Base-by-base conservation (phyloP, 2,797 vertebrate genomes). In the Notolepis coatsorum region DNA sequence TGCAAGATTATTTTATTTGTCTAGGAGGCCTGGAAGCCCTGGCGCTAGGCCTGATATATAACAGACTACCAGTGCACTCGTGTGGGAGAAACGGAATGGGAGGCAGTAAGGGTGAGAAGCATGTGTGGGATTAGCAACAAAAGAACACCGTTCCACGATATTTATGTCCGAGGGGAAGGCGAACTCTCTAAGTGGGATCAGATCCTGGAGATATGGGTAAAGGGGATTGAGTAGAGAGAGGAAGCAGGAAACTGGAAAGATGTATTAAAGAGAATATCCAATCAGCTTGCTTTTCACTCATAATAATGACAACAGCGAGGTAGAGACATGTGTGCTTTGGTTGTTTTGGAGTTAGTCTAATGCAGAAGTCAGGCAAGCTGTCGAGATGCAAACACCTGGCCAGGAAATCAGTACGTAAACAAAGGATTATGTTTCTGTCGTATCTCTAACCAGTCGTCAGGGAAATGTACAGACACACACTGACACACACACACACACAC, bases 1-100 rank as follows among this genome's bases (percentile, higher is more conserved):
- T 67, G 53, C 68, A 37, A 79, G 74, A 75, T 68, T 68, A 68
- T 65, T 68, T 21, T 85, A 62, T 82, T 81, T 82, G 73, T 82
- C 18, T 65, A 48, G 55, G 53, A 77, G 65, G 61, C 66, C 43
- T 27, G 43, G 53, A 67, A 68, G 46, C 63, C 42, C 28, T 65
- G 65, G 61, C 56, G 65, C 39, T 25, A 38, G 43, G 72, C 42
- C 57, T 81, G 77, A 84, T 13, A 68, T 25, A 58, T 50, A 73
- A 33, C 30, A 52, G 50, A 52, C 10, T 5, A 37, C 35, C 61
- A 65, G 13, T 25, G 62, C 61, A 37, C 35, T 71, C 45, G 54
- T 37, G 55, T 8, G 28, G 55, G 18, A 25, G 30, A 65, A 30
- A 45, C 30, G 31, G 7, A 73, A 55, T 60, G 43, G n/a, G n/a